Conservation (phyloP, 1,140 invertebrate species). For the Drosophila ercepeae region DNA sequence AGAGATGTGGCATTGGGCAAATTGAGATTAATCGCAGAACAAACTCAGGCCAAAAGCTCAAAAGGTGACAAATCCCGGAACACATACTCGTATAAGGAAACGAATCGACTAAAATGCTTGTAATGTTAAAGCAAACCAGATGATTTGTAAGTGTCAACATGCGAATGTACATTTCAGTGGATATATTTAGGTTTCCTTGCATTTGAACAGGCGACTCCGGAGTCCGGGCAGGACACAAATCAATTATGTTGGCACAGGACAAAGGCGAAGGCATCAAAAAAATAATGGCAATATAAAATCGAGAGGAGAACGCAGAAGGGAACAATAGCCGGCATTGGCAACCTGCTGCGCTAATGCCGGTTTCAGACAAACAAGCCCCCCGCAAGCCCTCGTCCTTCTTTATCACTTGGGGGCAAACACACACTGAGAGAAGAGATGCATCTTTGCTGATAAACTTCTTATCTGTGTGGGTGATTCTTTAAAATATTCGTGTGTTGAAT, state of each 20-base stretch:
- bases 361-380: slow-evolving; percentile 69
- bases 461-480: too few species aligned
- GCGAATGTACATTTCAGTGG: not conserved
- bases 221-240: slow-evolving; percentile 63
- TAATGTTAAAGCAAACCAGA: slow-evolving; percentile 57
- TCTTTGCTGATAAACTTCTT: not conserved
- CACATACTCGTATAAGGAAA: slow-evolving; percentile 14
- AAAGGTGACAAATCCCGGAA: slow-evolving; percentile 70
- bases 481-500: too few species aligned
- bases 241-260: slow-evolving; percentile 62
- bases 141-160: slow-evolving; percentile 67
- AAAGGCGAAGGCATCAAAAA: slow-evolving; percentile 21
- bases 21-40: slow-evolving; percentile 77
- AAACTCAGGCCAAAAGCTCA: slow-evolving; percentile 45
- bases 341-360: slow-evolving; percentile 76
- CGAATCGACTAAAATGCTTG: slow-evolving; percentile 51
- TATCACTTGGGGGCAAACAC: not conserved
- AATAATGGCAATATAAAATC: slow-evolving; percentile 31
- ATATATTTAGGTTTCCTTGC: slow-evolving; percentile 73
- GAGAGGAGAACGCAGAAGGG: slow-evolving; percentile 14
- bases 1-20: slow-evolving; percentile 51
- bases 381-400: not conserved
- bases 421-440: not conserved
- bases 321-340: slow-evolving; percentile 75
- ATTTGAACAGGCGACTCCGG: slow-evolving; percentile 44